Conservation (phyloP, 2,888 invertebrate genomes). For the Mycalesis mineus region DNA sequence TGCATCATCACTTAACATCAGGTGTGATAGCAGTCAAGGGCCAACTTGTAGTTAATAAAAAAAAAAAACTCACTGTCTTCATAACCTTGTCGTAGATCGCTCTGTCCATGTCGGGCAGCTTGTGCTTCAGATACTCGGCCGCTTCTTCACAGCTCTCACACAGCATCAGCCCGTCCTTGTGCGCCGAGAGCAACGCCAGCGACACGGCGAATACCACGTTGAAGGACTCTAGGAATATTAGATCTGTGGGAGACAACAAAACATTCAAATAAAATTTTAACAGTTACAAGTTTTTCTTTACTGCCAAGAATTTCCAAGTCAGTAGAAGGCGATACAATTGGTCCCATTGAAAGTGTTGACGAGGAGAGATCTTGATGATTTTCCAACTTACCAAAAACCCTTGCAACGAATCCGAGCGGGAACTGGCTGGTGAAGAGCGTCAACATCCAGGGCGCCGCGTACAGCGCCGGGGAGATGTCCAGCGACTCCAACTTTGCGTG, state of each 20-base stretch:
- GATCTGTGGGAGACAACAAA: conserved; percentile 77
- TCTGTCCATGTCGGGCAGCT: conserved; percentile 84
- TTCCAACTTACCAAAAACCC: conserved; percentile 87
- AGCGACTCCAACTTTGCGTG: conserved; percentile 91
- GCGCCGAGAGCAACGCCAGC: conserved; percentile 88
- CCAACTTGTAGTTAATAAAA: too few relatives aligned
- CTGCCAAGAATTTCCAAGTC: too few relatives aligned
- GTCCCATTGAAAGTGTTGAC: too few relatives aligned
- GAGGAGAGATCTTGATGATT: too few relatives aligned
- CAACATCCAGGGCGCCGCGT: conserved; percentile 98
- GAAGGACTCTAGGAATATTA: conserved; percentile 92
- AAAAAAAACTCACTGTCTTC: conserved; percentile 82
- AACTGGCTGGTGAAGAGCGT: conserved; percentile 98
- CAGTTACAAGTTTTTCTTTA: too few relatives aligned
- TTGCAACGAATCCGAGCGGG: conserved; percentile 95
- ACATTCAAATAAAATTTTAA: too few relatives aligned
- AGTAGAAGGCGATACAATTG: too few relatives aligned
- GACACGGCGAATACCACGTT: conserved; percentile 95
- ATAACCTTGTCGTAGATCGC: conserved; percentile 87
- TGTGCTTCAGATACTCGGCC: conserved; percentile 93
- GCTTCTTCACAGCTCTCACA: conserved; percentile 96
- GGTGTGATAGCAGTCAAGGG: too few relatives aligned
- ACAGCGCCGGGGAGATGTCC: conserved; percentile 95
- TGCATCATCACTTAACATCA: too few relatives aligned
- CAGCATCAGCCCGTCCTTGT: conserved; percentile 88